Evolutionary conservation across 2,888 invertebrate species (phyloP), one percentile per base, ranked within the genome.

Genomic region (Mythimna vitellina): DNA sequence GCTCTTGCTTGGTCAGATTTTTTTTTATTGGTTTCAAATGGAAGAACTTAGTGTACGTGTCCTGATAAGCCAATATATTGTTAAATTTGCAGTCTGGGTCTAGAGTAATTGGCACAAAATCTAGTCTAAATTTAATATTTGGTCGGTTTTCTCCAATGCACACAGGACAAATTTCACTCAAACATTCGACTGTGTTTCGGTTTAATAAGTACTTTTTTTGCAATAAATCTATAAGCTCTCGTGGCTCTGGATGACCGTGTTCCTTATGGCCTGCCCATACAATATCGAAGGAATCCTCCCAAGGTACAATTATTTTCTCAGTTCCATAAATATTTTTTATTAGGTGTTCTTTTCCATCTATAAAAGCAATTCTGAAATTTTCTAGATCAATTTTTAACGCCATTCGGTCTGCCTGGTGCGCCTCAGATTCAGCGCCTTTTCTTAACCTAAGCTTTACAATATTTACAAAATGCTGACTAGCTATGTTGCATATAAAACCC

Each of bases 241-340:
- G 32, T 35, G 62, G 14, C 8, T 42, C 46, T 20, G 74, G 74
- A 35, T 75, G 74, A 20, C 42, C n/a, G 32, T 73, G 14, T n/a
- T 63, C 57, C 14, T 22, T 57, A 46, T 75, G 74, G 5, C 20
- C n/a, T 22, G 35, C 20, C 73, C 73, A 73, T 14, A 75, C 73
- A 14, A 75, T 32, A 2, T 75, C 74, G 22, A 75, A 75, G n/a
- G 73, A 75, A 53, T 73, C 74, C 14, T 75, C 66, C 74, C 74
- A 75, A 22, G 74, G 74, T 9, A 75, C 66, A 53, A 75, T 63
- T 7, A 75, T 63, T 57, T 63, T 75, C 10, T 73, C 66, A 8
- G 0, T n/a, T 8, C 74, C 74, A 17, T n/a, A 17, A 53, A 75
- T 66, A 0, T n/a, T 75, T 14, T 73, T 75, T 25, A 73, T 12